Conservation (phyloP, 2,113 vertebrate genomes). For the Neodontobutis hainanensis region DNA sequence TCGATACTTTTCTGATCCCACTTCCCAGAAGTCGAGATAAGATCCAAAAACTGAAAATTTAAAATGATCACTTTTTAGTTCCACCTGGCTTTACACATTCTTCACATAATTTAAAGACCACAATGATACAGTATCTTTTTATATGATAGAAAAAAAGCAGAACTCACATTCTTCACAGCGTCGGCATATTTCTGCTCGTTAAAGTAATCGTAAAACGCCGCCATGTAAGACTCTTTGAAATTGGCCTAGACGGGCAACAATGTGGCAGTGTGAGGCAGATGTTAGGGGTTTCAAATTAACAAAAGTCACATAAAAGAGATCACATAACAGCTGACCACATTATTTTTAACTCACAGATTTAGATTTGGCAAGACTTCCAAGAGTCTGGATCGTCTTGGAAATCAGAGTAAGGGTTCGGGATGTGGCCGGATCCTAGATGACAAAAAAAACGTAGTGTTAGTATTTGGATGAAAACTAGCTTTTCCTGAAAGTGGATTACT, state of each 20-base stretch:
- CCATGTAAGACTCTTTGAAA: constrained; percentile 99
- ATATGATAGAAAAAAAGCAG: not conserved
- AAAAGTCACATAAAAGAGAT: not conserved
- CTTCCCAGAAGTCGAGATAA: constrained; percentile 97
- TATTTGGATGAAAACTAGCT: too few species aligned
- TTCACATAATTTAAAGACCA: constrained; percentile 1
- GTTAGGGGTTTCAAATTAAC: not conserved
- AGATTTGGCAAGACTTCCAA: constrained; percentile 97
- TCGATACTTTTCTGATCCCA: constrained; percentile 96
- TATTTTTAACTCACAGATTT: constrained; percentile 88
- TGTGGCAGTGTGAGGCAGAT: constrained; percentile 31
- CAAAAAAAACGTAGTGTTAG: constrained; percentile 1
- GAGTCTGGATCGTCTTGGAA: constrained; percentile 97
- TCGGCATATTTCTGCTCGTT: constrained; percentile 98
- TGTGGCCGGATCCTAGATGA: constrained; percentile 87
- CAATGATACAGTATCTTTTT: not conserved
- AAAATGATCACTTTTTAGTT: constrained; percentile 25
- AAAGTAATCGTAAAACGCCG: constrained; percentile 95
- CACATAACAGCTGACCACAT: not conserved
- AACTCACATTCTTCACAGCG: constrained; percentile 94
- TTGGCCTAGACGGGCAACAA: constrained; percentile 82
- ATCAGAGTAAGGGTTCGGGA: constrained; percentile 96
- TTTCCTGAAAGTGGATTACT: not conserved
- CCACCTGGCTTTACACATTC: not conserved
- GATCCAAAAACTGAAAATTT: constrained; percentile 88